Conservation (phyloP, 2,888 invertebrate species). For the Platynereis dumerilii region DNA sequence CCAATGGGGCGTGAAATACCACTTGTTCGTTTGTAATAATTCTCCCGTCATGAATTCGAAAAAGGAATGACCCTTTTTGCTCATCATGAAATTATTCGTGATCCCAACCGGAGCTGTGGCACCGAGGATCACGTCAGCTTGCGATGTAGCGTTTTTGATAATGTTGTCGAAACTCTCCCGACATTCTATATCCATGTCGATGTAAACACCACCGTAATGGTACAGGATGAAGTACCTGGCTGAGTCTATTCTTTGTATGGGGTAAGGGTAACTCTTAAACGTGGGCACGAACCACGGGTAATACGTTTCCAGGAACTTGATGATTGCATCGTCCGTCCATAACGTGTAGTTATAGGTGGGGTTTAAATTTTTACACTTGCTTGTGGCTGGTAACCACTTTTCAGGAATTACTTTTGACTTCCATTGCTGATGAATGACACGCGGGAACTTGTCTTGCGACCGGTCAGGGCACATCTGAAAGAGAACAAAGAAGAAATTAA, state of each 20-base stretch:
- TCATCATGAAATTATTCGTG: constrained; percentile 29
- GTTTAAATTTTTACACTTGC: constrained; percentile 12
- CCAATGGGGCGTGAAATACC: constrained; percentile 29
- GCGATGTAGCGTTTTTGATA: neutral
- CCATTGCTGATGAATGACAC: constrained; percentile 18
- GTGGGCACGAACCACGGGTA: constrained; percentile 34
- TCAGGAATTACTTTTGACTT: constrained; percentile 12
- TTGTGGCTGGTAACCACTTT: neutral
- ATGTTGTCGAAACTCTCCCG: constrained; percentile 2
- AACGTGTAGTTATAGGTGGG: constrained; percentile 26
- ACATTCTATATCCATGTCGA: constrained; percentile 32
- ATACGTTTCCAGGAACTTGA: constrained; percentile 22
- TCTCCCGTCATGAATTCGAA: constrained; percentile 10
- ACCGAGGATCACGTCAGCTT: constrained; percentile 24
- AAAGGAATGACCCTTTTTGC: constrained; percentile 20
- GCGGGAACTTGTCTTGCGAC: neutral
- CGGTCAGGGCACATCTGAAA: too few species aligned
- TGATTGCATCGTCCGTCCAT: constrained; percentile 32
- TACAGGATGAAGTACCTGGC: constrained; percentile 33
- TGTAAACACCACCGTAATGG: constrained; percentile 35
- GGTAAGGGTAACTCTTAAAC: constrained; percentile 30
- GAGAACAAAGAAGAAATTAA: too few species aligned
- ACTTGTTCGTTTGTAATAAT: neutral
- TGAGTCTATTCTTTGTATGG: constrained; percentile 33
- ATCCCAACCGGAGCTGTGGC: constrained; percentile 30